Base-by-base conservation (phyloP, 2,888 invertebrate species). In the Dasypogon diadema region DNA sequence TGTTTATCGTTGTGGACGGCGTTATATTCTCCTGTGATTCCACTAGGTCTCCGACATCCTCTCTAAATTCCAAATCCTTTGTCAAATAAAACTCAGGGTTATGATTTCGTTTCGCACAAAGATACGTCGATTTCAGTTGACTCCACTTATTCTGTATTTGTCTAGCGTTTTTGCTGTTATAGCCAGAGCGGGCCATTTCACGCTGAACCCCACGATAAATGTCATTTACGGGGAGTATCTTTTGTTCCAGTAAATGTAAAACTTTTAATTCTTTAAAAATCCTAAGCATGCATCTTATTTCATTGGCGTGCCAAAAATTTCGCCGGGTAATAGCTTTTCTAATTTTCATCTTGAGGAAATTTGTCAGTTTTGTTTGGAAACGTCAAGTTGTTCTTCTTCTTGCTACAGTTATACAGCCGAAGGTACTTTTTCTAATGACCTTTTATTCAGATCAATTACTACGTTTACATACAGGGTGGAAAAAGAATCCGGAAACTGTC, bases 121-220 rank as follows among this genome's bases (percentile, higher is more conserved):
- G 48, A 21, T 77, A 77, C 2, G 77, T 65, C 2, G 77, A 77
- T 14, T 77, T 77, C 16, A 77, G 46, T 46, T 77, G 77, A 42
- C 77, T 75, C 77, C 77, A 77, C 22, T 77, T 77, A 22, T 73
- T 77, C 14, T 77, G 75, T 18, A 77, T 77, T 48, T 77, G 77
- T 21, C 73, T 75, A n/a, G 75, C 63, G 14, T 48, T 77, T 37
- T 77, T 77, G 12, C 12, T 55, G 10, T 24, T 56, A 16, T 16
- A 75, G 8, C 77, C 77, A 5, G 73, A 56, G 10, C 54, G 72
- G 10, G 12, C 46, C 73, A 77, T 75, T 18, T 77, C 77, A 21
- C 46, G 22, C 21, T 77, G 72, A 18, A 77, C 65, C n/a, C 63
- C 72, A 10, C 65, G 60, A 48, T 77, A 77, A 42, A 77, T 74